These are phyloP conservation scores for Pyrgilauda ruficollis DNA, from an alignment of 2,113 vertebrate species.

Conservation along the genomic window DNA sequence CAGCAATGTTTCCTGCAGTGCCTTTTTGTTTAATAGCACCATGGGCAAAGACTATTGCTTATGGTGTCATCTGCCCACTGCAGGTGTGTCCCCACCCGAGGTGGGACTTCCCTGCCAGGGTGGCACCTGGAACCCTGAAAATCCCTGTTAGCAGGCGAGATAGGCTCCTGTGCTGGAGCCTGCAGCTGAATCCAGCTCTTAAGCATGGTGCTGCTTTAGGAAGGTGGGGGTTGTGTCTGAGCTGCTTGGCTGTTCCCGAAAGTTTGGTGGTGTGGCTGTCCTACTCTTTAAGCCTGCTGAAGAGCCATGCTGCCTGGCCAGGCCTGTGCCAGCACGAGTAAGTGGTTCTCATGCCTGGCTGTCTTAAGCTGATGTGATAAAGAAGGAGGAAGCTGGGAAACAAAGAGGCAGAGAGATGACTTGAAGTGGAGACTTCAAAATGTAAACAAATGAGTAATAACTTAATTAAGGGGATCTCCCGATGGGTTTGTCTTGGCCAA, in stretches of 20 bases:
- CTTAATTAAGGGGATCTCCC: neutral
- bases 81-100: neutral
- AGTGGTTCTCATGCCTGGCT: neutral
- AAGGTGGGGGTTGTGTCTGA: neutral
- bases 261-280: neutral
- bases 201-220: accelerated
- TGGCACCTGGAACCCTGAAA: neutral
- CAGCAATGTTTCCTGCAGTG: neutral
- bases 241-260: neutral
- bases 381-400: neutral
- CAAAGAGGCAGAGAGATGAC: neutral
- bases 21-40: neutral
- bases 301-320: neutral
- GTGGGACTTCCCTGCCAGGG: neutral
- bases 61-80: accelerated
- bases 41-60: neutral
- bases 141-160: neutral
- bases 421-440: neutral
- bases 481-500: neutral
- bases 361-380: neutral
- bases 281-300: neutral
- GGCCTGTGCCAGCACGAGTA: neutral
- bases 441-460: neutral
- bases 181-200: neutral
- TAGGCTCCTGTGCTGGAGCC: neutral